A percentile compares a stretch with the other conserved stretches of the same genome.
Evolutionary conservation across 2,113 vertebrate species (phyloP).

Genomic region (Pygoscelis antarcticus): DNA sequence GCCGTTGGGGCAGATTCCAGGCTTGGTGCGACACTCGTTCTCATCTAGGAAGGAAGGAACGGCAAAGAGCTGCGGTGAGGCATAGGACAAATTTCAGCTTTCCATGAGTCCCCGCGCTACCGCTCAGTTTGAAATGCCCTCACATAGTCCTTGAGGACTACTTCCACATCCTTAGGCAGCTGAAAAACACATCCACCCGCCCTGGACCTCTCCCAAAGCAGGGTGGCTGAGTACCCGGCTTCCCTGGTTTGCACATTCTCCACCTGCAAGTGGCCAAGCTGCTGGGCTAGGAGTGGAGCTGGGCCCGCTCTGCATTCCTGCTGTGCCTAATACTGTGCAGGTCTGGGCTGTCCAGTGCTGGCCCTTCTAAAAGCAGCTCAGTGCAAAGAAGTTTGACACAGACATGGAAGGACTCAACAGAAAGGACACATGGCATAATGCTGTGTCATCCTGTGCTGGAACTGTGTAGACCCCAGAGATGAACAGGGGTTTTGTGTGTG

Average conservation of each 20-base stretch:
- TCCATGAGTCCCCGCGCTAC: accelerated
- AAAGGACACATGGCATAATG: background rate
- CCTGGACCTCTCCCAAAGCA: background rate
- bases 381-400: background rate
- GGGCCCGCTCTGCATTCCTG: background rate
- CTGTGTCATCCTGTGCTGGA: background rate
- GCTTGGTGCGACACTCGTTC: conserved; percentile 88
- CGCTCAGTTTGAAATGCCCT: accelerated
- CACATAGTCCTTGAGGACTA: background rate
- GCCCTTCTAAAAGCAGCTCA: background rate
- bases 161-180: accelerated
- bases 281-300: background rate
- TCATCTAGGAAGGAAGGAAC: conserved; percentile 76
- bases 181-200: background rate
- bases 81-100: background rate
- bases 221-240: background rate
- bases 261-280: background rate
- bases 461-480: background rate
- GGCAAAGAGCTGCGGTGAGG: background rate
- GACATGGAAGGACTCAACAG: background rate
- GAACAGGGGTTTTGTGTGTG: background rate
- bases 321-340: background rate
- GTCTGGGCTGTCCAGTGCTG: background rate
- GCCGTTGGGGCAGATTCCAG: conserved; percentile 88
- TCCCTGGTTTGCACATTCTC: background rate